phyloP scores from a whole-genome alignment of 2,888 invertebrate genomes.

The Temnothorax rugatulus region DNA sequence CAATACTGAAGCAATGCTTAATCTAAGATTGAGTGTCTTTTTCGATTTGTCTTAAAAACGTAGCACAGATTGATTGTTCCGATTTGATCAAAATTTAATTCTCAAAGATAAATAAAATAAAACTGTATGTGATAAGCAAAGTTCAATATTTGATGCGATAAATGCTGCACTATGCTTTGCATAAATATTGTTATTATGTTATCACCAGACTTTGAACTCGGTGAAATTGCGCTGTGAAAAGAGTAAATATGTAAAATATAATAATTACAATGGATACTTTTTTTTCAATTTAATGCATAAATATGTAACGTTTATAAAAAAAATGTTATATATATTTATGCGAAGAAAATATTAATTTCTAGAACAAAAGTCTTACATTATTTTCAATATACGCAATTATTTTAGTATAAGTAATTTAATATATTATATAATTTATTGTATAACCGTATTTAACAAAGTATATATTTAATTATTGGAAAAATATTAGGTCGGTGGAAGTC shows the following conservation, averaged over 20 bases:
- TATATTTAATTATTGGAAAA: slow-evolving; percentile 3
- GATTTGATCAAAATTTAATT: neutral
- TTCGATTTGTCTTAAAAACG: neutral
- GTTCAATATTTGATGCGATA: neutral
- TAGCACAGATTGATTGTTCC: neutral
- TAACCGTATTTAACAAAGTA: neutral
- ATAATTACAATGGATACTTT: neutral
- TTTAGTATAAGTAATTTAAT: neutral
- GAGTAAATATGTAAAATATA: neutral
- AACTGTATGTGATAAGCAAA: neutral
- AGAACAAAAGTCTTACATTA: neutral
- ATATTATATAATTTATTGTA: neutral
- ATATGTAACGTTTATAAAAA: neutral
- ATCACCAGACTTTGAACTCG: neutral
- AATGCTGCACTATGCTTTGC: neutral
- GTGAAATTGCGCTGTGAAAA: neutral
- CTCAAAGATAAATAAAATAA: neutral
- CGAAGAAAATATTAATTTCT: neutral
- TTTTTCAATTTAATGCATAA: neutral
- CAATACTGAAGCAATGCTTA: neutral
- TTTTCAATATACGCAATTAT: neutral
- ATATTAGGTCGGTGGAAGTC: neutral
- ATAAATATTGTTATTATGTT: neutral
- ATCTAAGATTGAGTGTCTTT: neutral
- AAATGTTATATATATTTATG: neutral